A percentile compares a stretch with the other conserved stretches of the same genome.
Evolutionary conservation across 2,797 vertebrate genomes (phyloP).

Genomic region (Microctenopoma stevenorrisi): DNA sequence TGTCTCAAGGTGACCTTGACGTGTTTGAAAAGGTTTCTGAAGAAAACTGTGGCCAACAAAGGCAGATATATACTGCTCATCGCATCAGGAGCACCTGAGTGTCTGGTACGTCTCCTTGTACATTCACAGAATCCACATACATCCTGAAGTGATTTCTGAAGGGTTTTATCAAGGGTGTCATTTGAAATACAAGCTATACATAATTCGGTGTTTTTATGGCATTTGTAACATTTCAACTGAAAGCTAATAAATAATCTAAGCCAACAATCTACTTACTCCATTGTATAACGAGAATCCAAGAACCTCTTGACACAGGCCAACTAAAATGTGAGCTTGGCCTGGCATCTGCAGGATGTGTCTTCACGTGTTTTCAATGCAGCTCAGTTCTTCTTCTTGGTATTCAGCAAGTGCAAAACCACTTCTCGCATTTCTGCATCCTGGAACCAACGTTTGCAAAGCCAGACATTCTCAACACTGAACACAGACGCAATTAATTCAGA

Average conservation of each 20-base stretch:
- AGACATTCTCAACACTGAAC: conserved; percentile 33
- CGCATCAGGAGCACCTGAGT: conserved; percentile 11
- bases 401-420: conserved; percentile 42
- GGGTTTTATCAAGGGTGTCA: neutral
- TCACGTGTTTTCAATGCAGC: conserved; percentile 20
- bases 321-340: neutral
- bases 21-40: conserved; percentile 65
- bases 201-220: conserved; percentile 24
- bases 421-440: conserved; percentile 29
- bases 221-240: conserved; percentile 12
- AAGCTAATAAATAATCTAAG: neutral
- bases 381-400: conserved; percentile 15
- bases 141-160: neutral
- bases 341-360: conserved; percentile 8
- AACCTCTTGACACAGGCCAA: conserved; percentile 14
- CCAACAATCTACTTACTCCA: neutral
- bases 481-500: conserved; percentile 39
- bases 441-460: conserved; percentile 32
- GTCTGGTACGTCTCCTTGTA: neutral
- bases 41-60: conserved; percentile 43
- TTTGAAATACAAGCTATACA: conserved; percentile 3
- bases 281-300: conserved; percentile 7
- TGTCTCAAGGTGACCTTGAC: conserved; percentile 75
- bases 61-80: conserved; percentile 25
- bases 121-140: neutral